A percentile compares a stretch with the other conserved stretches of the same genome.
Conservation (phyloP, 2,113 vertebrate species). For the Phalacrocorax aristotelis region DNA sequence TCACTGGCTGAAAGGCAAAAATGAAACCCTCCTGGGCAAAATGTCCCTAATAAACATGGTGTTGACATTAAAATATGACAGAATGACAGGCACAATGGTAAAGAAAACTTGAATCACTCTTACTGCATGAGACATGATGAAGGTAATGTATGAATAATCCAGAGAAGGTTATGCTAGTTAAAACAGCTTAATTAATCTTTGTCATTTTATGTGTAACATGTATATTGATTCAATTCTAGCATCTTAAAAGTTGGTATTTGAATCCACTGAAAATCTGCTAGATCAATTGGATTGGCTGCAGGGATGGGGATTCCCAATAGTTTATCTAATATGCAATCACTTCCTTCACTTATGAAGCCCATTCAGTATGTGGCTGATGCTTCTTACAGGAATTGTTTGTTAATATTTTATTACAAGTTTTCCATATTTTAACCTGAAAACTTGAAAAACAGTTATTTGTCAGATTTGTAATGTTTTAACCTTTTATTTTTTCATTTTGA, state of each 20-base stretch:
- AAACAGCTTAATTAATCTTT: conserved; percentile 59
- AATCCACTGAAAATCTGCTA: neutral
- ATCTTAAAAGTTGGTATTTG: conserved; percentile 1
- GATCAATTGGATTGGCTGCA: neutral
- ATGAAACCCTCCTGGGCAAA: neutral
- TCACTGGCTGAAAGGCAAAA: conserved; percentile 42
- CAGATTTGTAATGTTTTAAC: neutral
- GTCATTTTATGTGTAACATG: neutral
- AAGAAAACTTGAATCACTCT: conserved; percentile 42
- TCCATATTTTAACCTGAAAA: neutral
- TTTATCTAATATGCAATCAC: neutral
- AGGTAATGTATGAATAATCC: conserved; percentile 42
- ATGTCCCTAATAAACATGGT: conserved; percentile 33
- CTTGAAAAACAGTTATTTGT: neutral
- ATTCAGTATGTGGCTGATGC: neutral
- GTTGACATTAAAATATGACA: conserved; percentile 63
- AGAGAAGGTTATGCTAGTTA: conserved; percentile 7
- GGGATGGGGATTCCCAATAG: neutral
- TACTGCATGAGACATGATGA: conserved; percentile 6
- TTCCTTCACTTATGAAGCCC: neutral
- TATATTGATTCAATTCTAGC: conserved; percentile 7
- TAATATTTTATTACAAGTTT: neutral
- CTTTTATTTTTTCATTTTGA: neutral
- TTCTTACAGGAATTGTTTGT: neutral
- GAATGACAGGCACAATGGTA: conserved; percentile 32